phyloP scores from a whole-genome alignment of 2,113 vertebrate species.

The Tupaia tana region DNA sequence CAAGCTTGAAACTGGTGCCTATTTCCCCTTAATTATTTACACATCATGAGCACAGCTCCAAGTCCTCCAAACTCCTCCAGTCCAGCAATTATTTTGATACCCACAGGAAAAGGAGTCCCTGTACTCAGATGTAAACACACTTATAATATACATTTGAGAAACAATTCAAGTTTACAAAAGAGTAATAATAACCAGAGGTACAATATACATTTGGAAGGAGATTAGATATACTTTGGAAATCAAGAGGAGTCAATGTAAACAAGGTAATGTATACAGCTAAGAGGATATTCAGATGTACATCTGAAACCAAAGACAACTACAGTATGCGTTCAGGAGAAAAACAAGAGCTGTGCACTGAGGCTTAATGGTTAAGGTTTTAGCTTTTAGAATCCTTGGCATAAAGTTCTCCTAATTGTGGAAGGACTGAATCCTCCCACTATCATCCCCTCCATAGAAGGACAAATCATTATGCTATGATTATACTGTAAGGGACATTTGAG shows the following conservation, averaged over 20 bases:
- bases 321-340: not conserved
- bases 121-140: constrained; percentile 7
- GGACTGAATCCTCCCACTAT: too few relatives aligned
- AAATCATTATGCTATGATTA: too few relatives aligned
- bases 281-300: not conserved
- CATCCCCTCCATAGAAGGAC: too few relatives aligned
- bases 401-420: too few relatives aligned
- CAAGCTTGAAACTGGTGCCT: not conserved
- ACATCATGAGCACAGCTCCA: not conserved
- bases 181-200: constrained; percentile 35
- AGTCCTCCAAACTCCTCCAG: not conserved
- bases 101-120: not conserved
- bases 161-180: constrained; percentile 45
- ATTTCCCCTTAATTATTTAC: not conserved
- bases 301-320: not conserved
- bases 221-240: constrained; percentile 19
- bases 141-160: constrained; percentile 45
- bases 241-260: not conserved
- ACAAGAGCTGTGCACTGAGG: not conserved
- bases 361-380: not conserved
- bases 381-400: too few relatives aligned
- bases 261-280: not conserved
- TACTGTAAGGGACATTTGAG: too few relatives aligned
- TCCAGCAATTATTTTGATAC: not conserved
- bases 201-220: constrained; percentile 35